phyloP scores from a whole-genome alignment of 2,797 vertebrate genomes.

The Hybognathus amarus region DNA sequence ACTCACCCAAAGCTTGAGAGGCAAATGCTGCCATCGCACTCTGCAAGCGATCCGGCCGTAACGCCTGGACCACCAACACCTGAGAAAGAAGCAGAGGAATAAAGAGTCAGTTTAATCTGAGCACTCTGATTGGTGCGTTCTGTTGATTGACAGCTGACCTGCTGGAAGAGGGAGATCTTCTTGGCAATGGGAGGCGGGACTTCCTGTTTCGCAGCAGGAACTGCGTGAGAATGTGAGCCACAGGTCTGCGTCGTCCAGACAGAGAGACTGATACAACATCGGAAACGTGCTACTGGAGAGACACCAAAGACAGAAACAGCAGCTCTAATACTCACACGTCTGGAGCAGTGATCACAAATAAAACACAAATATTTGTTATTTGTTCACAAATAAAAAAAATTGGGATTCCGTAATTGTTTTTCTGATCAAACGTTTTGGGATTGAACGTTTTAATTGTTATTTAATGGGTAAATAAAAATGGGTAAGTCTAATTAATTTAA shows the following conservation, averaged over 20 bases:
- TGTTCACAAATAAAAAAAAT: too few species aligned
- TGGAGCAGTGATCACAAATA: too few species aligned
- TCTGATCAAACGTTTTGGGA: too few species aligned
- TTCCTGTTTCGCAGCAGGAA: slow-evolving; percentile 91
- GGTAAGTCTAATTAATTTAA: not conserved
- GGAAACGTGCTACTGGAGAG: slow-evolving; percentile 84
- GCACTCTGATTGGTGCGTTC: not conserved
- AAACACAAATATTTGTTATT: too few species aligned
- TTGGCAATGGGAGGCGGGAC: slow-evolving; percentile 84
- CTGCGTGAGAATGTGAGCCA: slow-evolving; percentile 90
- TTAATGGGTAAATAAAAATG: not conserved
- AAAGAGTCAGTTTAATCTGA: not conserved
- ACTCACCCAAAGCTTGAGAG: slow-evolving; percentile 87
- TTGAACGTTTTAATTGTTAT: too few species aligned
- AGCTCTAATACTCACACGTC: too few species aligned
- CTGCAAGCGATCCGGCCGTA: slow-evolving; percentile 91
- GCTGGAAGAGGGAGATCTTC: slow-evolving; percentile 92
- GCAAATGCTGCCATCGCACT: slow-evolving; percentile 91
- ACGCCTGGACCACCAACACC: slow-evolving; percentile 90
- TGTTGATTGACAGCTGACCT: slow-evolving; percentile 79
- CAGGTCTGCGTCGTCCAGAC: slow-evolving; percentile 86
- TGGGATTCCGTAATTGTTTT: too few species aligned
- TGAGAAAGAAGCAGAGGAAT: slow-evolving; percentile 59
- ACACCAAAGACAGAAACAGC: not conserved
- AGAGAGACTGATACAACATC: slow-evolving; percentile 84